A percentile compares a stretch with the other conserved stretches of the same genome.
Evolutionary conservation across 30 jellyfish, hydroid and myxozoan genomes (phyloP).

Genomic region (Hydra vulgaris): DNA sequence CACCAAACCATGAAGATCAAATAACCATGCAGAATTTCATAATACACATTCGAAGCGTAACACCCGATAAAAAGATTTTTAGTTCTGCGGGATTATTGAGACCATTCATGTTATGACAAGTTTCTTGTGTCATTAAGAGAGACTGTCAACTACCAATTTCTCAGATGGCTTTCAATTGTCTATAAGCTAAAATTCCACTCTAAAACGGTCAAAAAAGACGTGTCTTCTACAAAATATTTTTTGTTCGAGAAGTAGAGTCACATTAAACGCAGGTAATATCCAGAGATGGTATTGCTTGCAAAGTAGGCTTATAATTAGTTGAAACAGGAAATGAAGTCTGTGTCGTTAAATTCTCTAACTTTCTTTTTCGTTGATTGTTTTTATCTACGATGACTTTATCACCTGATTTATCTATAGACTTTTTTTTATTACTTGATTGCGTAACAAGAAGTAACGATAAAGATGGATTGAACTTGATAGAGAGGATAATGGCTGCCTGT

Average conservation of each 20-base stretch:
- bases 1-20: neutral
- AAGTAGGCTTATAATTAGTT: neutral
- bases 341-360: neutral
- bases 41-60: neutral
- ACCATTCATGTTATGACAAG: too few relatives aligned
- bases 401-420: neutral
- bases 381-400: neutral
- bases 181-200: neutral
- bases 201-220: neutral
- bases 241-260: neutral
- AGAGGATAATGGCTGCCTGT: constrained; percentile 84
- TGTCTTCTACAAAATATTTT: neutral
- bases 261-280: neutral
- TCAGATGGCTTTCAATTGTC: neutral
- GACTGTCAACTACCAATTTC: neutral
- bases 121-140: too few relatives aligned
- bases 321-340: neutral
- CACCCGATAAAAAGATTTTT: neutral
- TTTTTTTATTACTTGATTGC: constrained; percentile 34
- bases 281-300: neutral
- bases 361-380: neutral
- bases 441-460: constrained; percentile 74
- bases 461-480: constrained; percentile 82
- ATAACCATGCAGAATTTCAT: neutral
- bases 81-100: neutral